Conservation (phyloP, 2,888 invertebrate species). For the Hypomecis atomaria region DNA sequence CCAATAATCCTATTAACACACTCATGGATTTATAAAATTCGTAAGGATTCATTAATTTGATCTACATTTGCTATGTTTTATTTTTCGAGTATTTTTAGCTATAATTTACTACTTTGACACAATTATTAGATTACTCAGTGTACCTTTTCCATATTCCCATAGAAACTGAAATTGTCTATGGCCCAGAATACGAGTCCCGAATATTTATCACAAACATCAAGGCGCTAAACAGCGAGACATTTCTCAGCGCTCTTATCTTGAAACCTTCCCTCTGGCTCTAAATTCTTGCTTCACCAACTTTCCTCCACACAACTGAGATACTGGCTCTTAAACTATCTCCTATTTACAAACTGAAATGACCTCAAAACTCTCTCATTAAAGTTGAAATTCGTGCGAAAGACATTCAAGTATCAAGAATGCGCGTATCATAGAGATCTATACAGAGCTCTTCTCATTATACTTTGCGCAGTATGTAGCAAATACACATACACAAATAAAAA, state of each 20-base stretch:
- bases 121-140: not conserved
- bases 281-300: slow-evolving; percentile 30
- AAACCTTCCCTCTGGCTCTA: slow-evolving; percentile 27
- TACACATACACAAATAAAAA: too few species aligned
- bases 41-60: too few species aligned
- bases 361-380: not conserved
- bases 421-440: not conserved
- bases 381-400: slow-evolving; percentile 18
- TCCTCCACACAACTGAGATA: slow-evolving; percentile 26
- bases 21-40: too few species aligned
- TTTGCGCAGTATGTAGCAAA: too few species aligned
- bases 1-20: too few species aligned
- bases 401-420: slow-evolving; percentile 4
- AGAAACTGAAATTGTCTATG: not conserved
- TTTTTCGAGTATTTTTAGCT: too few species aligned
- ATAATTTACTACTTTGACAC: too few species aligned
- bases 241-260: slow-evolving; percentile 24
- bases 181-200: slow-evolving; percentile 1
- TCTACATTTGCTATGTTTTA: too few species aligned
- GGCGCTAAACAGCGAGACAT: slow-evolving; percentile 18
- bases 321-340: slow-evolving; percentile 22
- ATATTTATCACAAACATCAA: slow-evolving; percentile 10
- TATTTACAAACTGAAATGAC: slow-evolving; percentile 1
- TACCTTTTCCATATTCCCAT: not conserved
- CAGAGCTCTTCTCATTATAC: too few species aligned